Percentiles rank a stretch among this genome's conserved stretches.
These are phyloP conservation scores for Epinephelus cyanopodus DNA, from an alignment of 2,113 vertebrate genomes.

Conservation along the genomic window DNA sequence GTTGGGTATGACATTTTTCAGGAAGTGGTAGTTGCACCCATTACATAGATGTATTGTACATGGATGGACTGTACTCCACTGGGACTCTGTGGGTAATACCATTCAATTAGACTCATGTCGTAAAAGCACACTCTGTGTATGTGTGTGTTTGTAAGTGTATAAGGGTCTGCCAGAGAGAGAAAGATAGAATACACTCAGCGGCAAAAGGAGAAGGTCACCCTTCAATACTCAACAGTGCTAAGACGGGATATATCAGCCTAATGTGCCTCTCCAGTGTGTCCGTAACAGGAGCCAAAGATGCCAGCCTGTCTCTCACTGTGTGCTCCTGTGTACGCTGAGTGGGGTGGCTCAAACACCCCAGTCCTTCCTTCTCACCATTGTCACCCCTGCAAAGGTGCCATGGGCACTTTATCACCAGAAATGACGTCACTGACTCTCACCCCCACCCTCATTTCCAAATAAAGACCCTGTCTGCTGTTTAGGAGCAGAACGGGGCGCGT, in stretches of 20 bases:
- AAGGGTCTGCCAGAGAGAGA: background rate
- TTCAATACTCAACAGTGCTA: background rate
- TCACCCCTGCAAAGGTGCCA: conserved; percentile 30
- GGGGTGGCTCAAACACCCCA: conserved; percentile 40
- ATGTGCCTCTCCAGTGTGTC: conserved; percentile 1
- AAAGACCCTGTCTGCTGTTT: conserved; percentile 36
- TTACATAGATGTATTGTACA: background rate
- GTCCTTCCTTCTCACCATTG: conserved; percentile 15
- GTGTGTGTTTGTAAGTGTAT: background rate
- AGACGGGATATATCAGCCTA: background rate
- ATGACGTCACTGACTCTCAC: conserved; percentile 44
- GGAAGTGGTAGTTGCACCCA: background rate
- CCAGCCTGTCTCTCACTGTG: conserved; percentile 21
- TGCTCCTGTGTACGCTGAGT: background rate
- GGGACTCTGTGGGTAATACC: background rate
- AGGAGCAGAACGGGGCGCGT: conserved; percentile 13
- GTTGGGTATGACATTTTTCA: background rate
- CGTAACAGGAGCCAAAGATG: conserved; percentile 34
- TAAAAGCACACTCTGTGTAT: background rate
- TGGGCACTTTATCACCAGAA: conserved; percentile 45
- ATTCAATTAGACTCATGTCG: background rate
- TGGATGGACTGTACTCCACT: background rate
- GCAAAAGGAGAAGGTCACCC: conserved; percentile 42
- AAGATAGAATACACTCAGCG: background rate
- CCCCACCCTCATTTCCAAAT: conserved; percentile 43